These are phyloP conservation scores for Branchipolynoe longqiensis DNA, from an alignment of 2,888 invertebrate species.

Conservation along the genomic window DNA sequence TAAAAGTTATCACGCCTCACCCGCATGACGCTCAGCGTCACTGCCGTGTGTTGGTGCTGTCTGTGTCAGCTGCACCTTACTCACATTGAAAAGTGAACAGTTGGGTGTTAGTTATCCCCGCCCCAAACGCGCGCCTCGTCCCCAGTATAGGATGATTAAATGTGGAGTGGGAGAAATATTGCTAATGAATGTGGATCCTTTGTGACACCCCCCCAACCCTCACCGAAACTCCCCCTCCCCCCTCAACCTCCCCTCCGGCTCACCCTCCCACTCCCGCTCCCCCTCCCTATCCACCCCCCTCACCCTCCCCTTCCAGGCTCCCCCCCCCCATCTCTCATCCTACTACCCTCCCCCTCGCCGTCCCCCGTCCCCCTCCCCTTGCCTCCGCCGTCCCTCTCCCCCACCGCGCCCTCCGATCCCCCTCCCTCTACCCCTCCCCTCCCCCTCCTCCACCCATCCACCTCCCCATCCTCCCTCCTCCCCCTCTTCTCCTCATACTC, in stretches of 20 bases:
- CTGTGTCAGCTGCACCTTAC: too few relatives aligned
- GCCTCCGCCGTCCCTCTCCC: not conserved
- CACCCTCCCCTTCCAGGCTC: not conserved
- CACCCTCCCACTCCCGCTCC: not conserved
- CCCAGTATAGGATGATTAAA: conserved; percentile 37
- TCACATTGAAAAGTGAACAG: too few relatives aligned
- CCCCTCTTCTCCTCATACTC: not conserved
- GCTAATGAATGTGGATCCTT: conserved; percentile 49
- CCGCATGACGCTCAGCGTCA: too few relatives aligned
- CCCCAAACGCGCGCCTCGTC: too few relatives aligned
- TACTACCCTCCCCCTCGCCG: not conserved
- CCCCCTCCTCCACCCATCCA: not conserved
- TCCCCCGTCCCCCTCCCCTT: not conserved
- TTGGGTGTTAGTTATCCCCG: too few relatives aligned
- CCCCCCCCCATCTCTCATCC: not conserved
- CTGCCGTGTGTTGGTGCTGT: too few relatives aligned
- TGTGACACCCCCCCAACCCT: conserved; percentile 29
- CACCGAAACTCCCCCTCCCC: not conserved
- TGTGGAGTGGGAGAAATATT: not conserved
- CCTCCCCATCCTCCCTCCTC: not conserved
- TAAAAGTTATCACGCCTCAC: too few relatives aligned
- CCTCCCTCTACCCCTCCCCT: conserved; percentile 23
- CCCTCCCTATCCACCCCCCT: not conserved
- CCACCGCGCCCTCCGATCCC: not conserved
- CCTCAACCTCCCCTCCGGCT: not conserved